Evolutionary conservation across 2,113 vertebrate species (phyloP), one percentile per base, ranked within the genome.

Genomic region (Ammodytes marinus): DNA sequence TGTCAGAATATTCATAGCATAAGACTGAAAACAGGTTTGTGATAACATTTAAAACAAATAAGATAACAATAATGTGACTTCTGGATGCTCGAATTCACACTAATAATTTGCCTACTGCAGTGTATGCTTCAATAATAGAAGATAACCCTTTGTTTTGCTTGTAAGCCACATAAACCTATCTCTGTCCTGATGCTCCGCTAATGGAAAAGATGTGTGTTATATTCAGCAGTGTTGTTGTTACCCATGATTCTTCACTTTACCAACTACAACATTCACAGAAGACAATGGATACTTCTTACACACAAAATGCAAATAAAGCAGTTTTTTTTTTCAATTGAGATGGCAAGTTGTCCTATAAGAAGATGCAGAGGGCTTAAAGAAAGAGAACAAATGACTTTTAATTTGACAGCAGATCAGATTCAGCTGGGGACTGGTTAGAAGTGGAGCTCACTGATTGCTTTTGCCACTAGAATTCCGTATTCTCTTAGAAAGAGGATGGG

Each of bases 381-480:
- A 59, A 68, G 46, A 78, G 72, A 89, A 87, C 84, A 90, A 87
- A 91, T 86, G 50, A 85, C 82, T 85, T 93, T 90, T 89, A 91
- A 87, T 87, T 74, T 90, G 91, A 93, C 92, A 93, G 89, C 84
- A 61, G 73, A 88, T 88, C 84, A 61, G 73, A 88, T 88, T 89
- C 93, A 91, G 74, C 84, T 55, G 82, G 91, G 86, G 85, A 80
- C 85, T 64, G 67, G 70, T 85, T 83, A 76, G 81, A 92, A 92
- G 87, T 73, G 65, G 66, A 87, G 74, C 60, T 55, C 77, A 42
- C 80, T 95, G 91, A 95, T 94, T 93, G 88, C 71, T 88, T 89
- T 74, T 93, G 92, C 90, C 91, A 94, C 78, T 88, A 86, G 86
- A 92, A 95, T 94, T 92, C 86, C 84, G 89, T 91, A 94, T 95